Base-by-base conservation (phyloP, 2,888 invertebrate genomes). In the Erebia epiphron region DNA sequence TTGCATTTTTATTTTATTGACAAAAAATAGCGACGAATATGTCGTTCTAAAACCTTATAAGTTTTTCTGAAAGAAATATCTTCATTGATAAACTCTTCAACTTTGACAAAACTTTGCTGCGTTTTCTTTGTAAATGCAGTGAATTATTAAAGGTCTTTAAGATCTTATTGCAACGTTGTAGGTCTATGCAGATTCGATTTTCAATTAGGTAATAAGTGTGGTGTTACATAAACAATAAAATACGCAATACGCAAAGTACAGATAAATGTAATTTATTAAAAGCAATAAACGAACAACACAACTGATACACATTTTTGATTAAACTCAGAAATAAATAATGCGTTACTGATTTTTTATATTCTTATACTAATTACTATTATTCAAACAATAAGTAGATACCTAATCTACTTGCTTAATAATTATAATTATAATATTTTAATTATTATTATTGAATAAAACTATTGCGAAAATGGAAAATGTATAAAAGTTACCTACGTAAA, bases 381-480 rank as follows among this genome's bases (percentile, higher is more conserved):
- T 46, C 8, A 50, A 52, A 52, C 10, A 16, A 52, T 16, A 52
- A 18, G 7, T 9, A n/a, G n/a, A n/a, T n/a, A 52, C 9, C 8
- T 54, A 52, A 3, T 18, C 9, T 54, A 16, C 16, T 0, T 9
- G n/a, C 9, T 16, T 52, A 43, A 43, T 43, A 43, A 43, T 3
- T 3, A 26, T 56, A 52, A 9, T 4, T 54, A 54, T 9, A 16
- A 54, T 9, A 16, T 16, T 7, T 9, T 8, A 16, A 54, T 16
- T 10, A 18, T 11, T 21, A 18, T 18, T 18, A 21, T 26, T n/a
- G n/a, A 8, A 26, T 56, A 21, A 21, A 21, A 8, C 9, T 26
- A 58, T 58, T 58, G 14, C 10, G 35, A 13, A 58, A 58, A 58
- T 58, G 57, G 26, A 58, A 58, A 57, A 57, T 11, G 4, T 57